A percentile compares a stretch with the other conserved stretches of the same genome.
Evolutionary conservation across 2,797 vertebrate species (phyloP).

Genomic region (Chaunax sp.): DNA sequence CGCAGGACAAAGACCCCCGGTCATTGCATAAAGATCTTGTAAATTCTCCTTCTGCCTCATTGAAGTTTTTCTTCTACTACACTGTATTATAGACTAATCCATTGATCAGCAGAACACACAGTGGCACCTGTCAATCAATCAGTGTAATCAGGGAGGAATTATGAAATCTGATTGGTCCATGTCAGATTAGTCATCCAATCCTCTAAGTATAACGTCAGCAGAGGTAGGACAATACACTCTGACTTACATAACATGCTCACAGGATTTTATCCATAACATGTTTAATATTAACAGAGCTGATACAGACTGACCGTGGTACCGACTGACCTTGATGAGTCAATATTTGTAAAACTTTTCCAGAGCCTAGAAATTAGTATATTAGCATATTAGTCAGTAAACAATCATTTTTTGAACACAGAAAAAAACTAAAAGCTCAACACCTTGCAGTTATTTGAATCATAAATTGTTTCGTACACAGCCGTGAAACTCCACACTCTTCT

Average conservation of each 20-base stretch:
- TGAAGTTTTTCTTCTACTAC: no score
- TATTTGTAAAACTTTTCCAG: no score
- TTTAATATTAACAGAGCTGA: neutral
- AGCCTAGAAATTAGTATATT: no score
- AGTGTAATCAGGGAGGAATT: slow-evolving; percentile 26
- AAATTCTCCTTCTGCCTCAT: neutral
- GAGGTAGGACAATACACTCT: slow-evolving; percentile 31
- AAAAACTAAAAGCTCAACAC: no score
- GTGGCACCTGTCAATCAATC: slow-evolving; percentile 31
- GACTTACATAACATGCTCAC: slow-evolving; percentile 32
- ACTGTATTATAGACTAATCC: slow-evolving; percentile 43
- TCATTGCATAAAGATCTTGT: no score
- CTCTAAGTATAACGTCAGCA: slow-evolving; percentile 42
- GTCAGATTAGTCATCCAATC: slow-evolving; percentile 43
- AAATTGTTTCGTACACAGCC: no score
- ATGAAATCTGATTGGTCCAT: slow-evolving; percentile 46
- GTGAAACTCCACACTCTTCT: no score
- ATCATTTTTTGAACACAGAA: no score
- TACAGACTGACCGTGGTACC: neutral
- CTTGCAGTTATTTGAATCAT: no score
- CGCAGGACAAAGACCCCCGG: no score
- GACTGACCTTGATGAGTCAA: no score
- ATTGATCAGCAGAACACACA: slow-evolving; percentile 37
- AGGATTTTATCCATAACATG: slow-evolving; percentile 1
- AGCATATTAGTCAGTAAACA: no score